Evolutionary conservation across 2,113 vertebrate species (phyloP), one percentile per base, ranked within the genome.

Genomic region (Onychostoma macrolepis): DNA sequence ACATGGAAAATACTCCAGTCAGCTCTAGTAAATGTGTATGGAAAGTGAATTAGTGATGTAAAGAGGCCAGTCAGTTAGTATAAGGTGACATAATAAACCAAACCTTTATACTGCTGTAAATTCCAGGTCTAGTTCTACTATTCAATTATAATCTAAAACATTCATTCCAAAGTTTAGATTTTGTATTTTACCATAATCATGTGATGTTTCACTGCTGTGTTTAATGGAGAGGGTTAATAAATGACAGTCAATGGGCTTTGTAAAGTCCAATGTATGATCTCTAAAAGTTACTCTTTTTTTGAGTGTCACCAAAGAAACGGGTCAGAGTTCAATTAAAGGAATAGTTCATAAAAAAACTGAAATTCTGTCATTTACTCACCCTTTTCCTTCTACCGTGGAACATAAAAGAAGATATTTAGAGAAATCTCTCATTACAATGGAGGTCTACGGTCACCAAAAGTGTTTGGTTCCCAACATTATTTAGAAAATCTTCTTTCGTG

Each of bases 221-320:
- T 65, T 88, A 82, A 77, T 78, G 19, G 28, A 71, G 36, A 11
- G 43, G 89, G 90, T 94, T 94, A 95, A 94, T 94, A 48, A 94
- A 87, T 94, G 89, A 94, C 92, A 89, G 24, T 6, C 75, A 28
- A 83, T 36, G 38, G 78, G 30, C 36, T 69, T 78, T 83, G 36
- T 84, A 83, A 89, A 89, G 92, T 91, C 91, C 90, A 94, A 93
- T 88, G 93, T 91, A 79, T 91, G 90, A 90, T 85, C 84, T 65
- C 48, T 45, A 86, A 89, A 7, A 84, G 79, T 86, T 19, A 15
- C 26, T 43, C 53, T 83, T 30, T 80, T 76, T 83, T 71, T 80
- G 13, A 56, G 43, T 26, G 28, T 61, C 30, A 83, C 48, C 83
- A 88, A 48, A 61, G 78, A n/a, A n/a, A n/a, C 79, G 33, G 45